A percentile compares a stretch with the other conserved stretches of the same genome.
Evolutionary conservation across 2,888 invertebrate species (phyloP).

Genomic region (Teleogryllus oceanicus): DNA sequence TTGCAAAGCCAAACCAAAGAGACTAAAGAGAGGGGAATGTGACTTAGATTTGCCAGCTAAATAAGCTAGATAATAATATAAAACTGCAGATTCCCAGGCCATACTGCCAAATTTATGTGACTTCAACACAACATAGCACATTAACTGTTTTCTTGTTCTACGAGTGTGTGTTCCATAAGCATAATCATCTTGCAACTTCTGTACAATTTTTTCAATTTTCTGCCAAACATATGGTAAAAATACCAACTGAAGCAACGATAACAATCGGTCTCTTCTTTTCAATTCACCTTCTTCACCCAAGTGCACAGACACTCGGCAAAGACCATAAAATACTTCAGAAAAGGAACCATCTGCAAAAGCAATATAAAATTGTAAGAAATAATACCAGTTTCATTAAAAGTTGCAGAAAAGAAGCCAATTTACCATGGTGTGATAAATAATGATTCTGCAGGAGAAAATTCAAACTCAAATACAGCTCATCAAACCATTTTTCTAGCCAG

Average conservation of each 20-base stretch:
- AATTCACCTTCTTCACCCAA: slow-evolving; percentile 44
- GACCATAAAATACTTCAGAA: slow-evolving; percentile 80
- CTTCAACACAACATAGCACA: slow-evolving; percentile 44
- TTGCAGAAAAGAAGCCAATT: slow-evolving; percentile 23
- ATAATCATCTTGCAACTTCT: slow-evolving; percentile 57
- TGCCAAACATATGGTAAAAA: slow-evolving; percentile 69
- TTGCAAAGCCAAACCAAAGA: slow-evolving; percentile 58
- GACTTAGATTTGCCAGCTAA: slow-evolving; percentile 52
- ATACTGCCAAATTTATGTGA: slow-evolving; percentile 52
- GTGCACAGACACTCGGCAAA: slow-evolving; percentile 59
- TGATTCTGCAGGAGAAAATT: slow-evolving; percentile 70
- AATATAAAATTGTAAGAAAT: slow-evolving; percentile 21
- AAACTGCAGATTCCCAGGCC: slow-evolving; percentile 47
- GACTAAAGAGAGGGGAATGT: slow-evolving; percentile 54
- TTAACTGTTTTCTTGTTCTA: not conserved
- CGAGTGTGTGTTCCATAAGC: slow-evolving; percentile 51
- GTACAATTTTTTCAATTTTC: slow-evolving; percentile 61
- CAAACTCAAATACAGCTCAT: slow-evolving; percentile 69
- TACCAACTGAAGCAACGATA: slow-evolving; percentile 63
- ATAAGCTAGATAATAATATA: slow-evolving; percentile 60
- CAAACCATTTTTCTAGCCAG: slow-evolving; percentile 63
- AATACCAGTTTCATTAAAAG: not conserved
- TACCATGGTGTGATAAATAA: slow-evolving; percentile 72
- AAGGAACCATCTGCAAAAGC: slow-evolving; percentile 49
- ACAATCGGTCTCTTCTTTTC: slow-evolving; percentile 53